phyloP scores from a whole-genome alignment of 2,888 invertebrate genomes.

The Hipparchia sbordonii region DNA sequence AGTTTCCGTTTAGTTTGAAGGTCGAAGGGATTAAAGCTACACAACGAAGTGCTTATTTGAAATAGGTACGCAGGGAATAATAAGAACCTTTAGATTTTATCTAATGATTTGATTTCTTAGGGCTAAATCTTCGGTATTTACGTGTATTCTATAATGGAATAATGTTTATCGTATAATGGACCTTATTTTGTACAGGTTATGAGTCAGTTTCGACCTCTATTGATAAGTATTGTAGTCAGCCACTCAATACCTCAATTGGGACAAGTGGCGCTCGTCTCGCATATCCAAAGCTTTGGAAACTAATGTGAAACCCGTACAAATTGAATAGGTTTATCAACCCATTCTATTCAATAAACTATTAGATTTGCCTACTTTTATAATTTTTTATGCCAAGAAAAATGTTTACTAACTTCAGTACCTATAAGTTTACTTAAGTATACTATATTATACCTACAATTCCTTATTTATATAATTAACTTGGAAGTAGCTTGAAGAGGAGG shows the following conservation, averaged over 20 bases:
- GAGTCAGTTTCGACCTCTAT: conserved; percentile 1
- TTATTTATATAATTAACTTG: too few species aligned
- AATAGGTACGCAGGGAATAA: too few species aligned
- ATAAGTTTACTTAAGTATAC: too few species aligned
- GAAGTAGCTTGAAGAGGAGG: too few species aligned
- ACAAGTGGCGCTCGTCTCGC: not conserved
- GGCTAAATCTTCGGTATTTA: not conserved
- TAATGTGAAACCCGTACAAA: conserved; percentile 1
- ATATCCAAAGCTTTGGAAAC: conserved; percentile 1
- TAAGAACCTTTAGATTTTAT: too few species aligned
- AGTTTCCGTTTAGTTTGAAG: not conserved
- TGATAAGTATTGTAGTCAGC: not conserved
- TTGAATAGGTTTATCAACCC: not conserved
- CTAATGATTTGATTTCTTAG: not conserved
- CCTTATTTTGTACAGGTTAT: not conserved
- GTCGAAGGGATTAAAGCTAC: not conserved
- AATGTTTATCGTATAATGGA: not conserved
- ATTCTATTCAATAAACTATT: not conserved
- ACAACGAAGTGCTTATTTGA: too few species aligned
- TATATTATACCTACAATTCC: too few species aligned
- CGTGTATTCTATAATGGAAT: not conserved
- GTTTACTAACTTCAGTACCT: too few species aligned
- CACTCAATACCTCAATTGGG: not conserved
- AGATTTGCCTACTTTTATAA: too few species aligned
- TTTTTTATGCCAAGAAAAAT: too few species aligned